Evolutionary conservation across 1,140 invertebrate genomes (phyloP), one percentile per base, ranked within the genome.

Genomic region (Drosophila pachea): DNA sequence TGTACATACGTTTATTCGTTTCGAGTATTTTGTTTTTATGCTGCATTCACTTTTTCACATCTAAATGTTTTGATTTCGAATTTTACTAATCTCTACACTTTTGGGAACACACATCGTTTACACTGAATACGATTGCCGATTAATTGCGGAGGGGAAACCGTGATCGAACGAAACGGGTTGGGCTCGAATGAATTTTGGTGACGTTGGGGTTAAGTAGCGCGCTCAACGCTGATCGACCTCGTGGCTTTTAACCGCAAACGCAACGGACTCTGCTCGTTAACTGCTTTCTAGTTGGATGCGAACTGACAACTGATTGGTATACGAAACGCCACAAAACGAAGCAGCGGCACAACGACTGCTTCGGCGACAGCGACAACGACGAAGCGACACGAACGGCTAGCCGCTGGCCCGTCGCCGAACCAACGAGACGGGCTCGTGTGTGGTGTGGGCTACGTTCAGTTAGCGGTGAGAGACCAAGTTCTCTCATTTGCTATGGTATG

Each of bases 201-300:
- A 55, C 64, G 54, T 71, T 75, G 76, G 69, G 67, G 74, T 56
- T 72, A 66, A 72, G 64, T 72, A 72, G 55, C 64, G 63, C 71
- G 65, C 55, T 71, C 72, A 75, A 74, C 73, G 76, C 68, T 84
- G 48, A 74, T 87, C 86, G 86, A 88, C 87, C 87, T 88, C 87
- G 87, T 88, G 87, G 87, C 87, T 88, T 88, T 88, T 84, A 78
- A 88, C 87, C 86, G 79, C 84, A 86, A 83, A 75, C 79, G 78
- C 74, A 79, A 88, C 86, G 81, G 87, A 84, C 77, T 82, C 66
- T 74, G 69, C 82, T 82, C 73, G 74, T 72, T 86, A 81, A 82
- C 75, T 87, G 86, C 79, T 88, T 88, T 88, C 86, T 84, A 88
- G 87, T 88, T 88, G 87, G 87, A 88, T 87, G 83, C 83, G 83